These are phyloP conservation scores for Aradophagus sp. DNA, from an alignment of 1,140 invertebrate species.

Conservation along the genomic window DNA sequence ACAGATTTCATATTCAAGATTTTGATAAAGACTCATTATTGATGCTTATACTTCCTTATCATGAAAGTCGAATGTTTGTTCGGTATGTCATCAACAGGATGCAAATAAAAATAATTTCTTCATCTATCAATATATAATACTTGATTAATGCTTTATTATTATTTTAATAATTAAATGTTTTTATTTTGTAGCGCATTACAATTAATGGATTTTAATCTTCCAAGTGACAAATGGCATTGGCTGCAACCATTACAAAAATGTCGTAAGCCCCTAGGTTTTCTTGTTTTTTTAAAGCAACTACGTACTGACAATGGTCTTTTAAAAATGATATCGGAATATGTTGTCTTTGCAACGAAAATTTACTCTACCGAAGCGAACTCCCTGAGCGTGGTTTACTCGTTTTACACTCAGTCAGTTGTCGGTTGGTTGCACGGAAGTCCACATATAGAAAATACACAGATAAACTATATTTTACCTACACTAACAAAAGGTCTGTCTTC, in stretches of 20 bases:
- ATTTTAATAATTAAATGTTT: neutral
- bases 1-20: slow-evolving; percentile 90
- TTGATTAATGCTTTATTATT: slow-evolving; percentile 1
- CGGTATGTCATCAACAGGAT: slow-evolving; percentile 72
- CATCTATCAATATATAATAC: neutral
- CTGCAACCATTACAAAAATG: slow-evolving; percentile 82
- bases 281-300: slow-evolving; percentile 83
- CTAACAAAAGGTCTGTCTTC: slow-evolving; percentile 82
- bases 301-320: slow-evolving; percentile 81
- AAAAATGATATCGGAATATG: slow-evolving; percentile 83
- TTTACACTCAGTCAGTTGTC: slow-evolving; percentile 83
- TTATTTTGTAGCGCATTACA: slow-evolving; percentile 79
- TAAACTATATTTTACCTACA: slow-evolving; percentile 82
- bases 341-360: slow-evolving; percentile 80
- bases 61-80: slow-evolving; percentile 92
- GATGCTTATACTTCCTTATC: slow-evolving; percentile 89
- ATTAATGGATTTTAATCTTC: slow-evolving; percentile 80
- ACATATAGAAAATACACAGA: slow-evolving; percentile 79
- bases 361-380: slow-evolving; percentile 77
- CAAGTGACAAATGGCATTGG: slow-evolving; percentile 85
- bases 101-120: no score
- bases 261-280: slow-evolving; percentile 82
- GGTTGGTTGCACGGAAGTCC: slow-evolving; percentile 79
- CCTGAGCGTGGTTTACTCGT: slow-evolving; percentile 83
- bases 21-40: slow-evolving; percentile 90